Evolutionary conservation across 2,888 invertebrate species (phyloP).

Genomic region (Plusia festucae): DNA sequence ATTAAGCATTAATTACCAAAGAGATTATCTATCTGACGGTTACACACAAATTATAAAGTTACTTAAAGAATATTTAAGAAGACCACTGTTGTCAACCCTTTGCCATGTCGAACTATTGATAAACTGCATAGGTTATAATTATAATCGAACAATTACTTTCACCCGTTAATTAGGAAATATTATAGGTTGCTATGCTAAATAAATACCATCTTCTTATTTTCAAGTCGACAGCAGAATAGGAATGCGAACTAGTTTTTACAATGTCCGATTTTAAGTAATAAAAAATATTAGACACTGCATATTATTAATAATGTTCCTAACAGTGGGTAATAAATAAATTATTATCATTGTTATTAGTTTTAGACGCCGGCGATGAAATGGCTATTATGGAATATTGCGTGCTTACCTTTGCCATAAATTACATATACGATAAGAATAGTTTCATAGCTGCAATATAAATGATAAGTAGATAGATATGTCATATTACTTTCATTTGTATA

Average conservation of each 20-base stretch:
- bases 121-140: too few species aligned
- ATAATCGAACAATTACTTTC: too few species aligned
- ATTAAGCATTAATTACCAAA: neutral
- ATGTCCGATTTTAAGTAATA: too few species aligned
- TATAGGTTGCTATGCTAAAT: too few species aligned
- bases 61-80: neutral
- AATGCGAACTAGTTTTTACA: too few species aligned
- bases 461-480: neutral
- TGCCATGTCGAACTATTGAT: neutral
- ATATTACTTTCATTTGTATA: neutral
- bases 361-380: conserved; percentile 2
- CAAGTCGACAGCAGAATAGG: too few species aligned
- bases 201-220: too few species aligned
- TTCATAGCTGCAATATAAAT: conserved; percentile 4
- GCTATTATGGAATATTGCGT: too few species aligned
- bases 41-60: neutral
- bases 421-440: neutral
- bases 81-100: neutral
- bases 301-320: conserved; percentile 4
- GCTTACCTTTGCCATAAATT: neutral
- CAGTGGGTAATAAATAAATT: neutral
- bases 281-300: too few species aligned
- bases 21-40: too few species aligned
- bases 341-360: conserved; percentile 4
- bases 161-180: too few species aligned